Evolutionary conservation across 2,797 vertebrate genomes (phyloP).

Genomic region (Anomalospiza imberbis): DNA sequence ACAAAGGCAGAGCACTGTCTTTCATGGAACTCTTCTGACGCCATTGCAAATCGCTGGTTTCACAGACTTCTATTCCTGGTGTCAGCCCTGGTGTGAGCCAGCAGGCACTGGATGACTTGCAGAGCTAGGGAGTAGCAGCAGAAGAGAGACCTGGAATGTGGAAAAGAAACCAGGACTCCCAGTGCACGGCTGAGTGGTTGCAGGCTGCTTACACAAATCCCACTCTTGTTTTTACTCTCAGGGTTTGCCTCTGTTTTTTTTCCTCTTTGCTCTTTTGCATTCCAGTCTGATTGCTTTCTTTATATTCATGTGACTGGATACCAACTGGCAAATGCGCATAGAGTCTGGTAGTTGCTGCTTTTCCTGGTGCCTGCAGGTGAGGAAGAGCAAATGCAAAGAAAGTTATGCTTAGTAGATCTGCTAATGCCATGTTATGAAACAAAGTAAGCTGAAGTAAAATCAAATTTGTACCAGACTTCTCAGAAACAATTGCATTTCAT

Average conservation of each 20-base stretch:
- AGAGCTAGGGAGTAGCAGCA: not conserved
- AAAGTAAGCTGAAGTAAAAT: not conserved
- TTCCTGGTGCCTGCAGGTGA: not conserved
- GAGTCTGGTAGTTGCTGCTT: not conserved
- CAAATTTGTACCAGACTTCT: not conserved
- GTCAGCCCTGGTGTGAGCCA: not conserved
- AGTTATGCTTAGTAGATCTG: not conserved
- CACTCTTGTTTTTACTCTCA: not conserved
- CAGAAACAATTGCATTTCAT: not conserved
- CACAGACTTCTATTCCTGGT: not conserved
- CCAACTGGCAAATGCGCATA: not conserved
- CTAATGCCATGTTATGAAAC: not conserved
- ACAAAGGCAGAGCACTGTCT: not conserved
- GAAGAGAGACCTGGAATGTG: not conserved
- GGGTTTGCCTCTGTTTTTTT: not conserved
- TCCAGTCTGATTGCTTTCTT: conserved; percentile 9
- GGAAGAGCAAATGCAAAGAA: not conserved
- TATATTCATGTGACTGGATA: conserved; percentile 15
- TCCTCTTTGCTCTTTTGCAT: not conserved
- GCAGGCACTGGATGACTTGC: not conserved
- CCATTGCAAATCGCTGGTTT: not conserved
- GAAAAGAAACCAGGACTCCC: not conserved
- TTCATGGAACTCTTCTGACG: not conserved
- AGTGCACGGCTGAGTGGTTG: not conserved
- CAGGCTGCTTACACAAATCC: not conserved